A percentile compares a stretch with the other conserved stretches of the same genome.
phyloP scores from a whole-genome alignment of 2,113 vertebrate genomes.

The Silurus meridionalis region DNA sequence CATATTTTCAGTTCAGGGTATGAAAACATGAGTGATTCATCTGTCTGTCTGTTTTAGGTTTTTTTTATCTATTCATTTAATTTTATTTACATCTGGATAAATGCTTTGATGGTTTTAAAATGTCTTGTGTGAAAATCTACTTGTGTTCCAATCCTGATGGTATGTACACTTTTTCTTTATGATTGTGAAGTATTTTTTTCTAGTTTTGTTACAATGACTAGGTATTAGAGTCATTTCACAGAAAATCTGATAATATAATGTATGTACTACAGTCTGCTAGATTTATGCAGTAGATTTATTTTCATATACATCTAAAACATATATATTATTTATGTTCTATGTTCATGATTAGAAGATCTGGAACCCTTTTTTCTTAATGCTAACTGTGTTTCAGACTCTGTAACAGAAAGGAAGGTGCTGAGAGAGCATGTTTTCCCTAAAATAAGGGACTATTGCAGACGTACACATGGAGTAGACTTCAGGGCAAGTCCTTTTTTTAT shows the following conservation, averaged over 20 bases:
- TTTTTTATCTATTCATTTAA: neutral
- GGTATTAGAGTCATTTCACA: neutral
- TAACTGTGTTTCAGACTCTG: conserved; percentile 63
- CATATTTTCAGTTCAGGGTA: neutral
- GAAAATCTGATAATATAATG: neutral
- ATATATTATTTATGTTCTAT: neutral
- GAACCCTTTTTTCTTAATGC: neutral
- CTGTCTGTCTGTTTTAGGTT: neutral
- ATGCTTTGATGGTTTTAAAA: neutral
- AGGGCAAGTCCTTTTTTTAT: conserved; percentile 62
- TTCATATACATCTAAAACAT: neutral
- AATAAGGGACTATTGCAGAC: conserved; percentile 69
- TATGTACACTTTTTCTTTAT: conserved; percentile 41
- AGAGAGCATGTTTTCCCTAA: conserved; percentile 68
- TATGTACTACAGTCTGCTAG: neutral
- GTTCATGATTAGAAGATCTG: neutral
- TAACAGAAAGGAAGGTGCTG: conserved; percentile 69
- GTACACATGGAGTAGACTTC: conserved; percentile 68
- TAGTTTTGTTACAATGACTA: neutral
- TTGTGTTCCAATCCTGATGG: conserved; percentile 75
- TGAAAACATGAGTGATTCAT: neutral
- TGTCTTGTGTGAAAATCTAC: conserved; percentile 71
- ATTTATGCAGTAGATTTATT: neutral
- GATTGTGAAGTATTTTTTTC: neutral
- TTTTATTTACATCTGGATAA: neutral